Base-by-base conservation (phyloP, 2,113 vertebrate species). In the Dolichotis patagonum region DNA sequence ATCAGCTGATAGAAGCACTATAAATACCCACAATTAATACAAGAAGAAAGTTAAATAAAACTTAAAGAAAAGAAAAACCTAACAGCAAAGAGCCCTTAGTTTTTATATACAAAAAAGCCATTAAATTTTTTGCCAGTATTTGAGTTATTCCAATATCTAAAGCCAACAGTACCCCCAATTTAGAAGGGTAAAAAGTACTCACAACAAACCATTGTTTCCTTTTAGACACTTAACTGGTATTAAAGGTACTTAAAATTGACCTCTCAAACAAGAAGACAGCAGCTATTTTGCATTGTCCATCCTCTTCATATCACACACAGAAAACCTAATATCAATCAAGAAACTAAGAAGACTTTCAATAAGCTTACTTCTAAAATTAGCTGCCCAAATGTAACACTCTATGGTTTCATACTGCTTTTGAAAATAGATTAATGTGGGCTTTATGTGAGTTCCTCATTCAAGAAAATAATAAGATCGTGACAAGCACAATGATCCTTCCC, bases 211-310 rank as follows among this genome's bases (percentile, higher is more conserved):
- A 89, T 80, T 94, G 83, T 89, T 97, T 88, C 54, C 71, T 87
- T 91, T 83, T 67, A 96, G 56, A 83, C 78, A 96, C 26, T 91
- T 96, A 97, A 96, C 0, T 95, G 83, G 52, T 86, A 81, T 94
- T 69, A 96, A 71, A 81, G 3, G 89, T 96, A 96, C 62, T 60
- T 96, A 84, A 97, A 78, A 71, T 75, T 88, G 89, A 78, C 6
- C 26, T 78, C 82, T 69, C 62, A 92, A 93, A 88, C 28, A 91
- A 93, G 56, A 94, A 96, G 67, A 56, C 6, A 85, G 69, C 26
- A 43, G 28, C 22, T 71, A 92, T 93, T 56, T 56, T 19, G 58
- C 13, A 73, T 85, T 54, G n/a, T 30, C 28, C 94, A 77, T 43
- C 32, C 46, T 62, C 77, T 77, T 43, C 43, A 17, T 12, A 49